These are phyloP conservation scores for Poecilia velifera DNA, from an alignment of 2,797 vertebrate species.

Conservation along the genomic window DNA sequence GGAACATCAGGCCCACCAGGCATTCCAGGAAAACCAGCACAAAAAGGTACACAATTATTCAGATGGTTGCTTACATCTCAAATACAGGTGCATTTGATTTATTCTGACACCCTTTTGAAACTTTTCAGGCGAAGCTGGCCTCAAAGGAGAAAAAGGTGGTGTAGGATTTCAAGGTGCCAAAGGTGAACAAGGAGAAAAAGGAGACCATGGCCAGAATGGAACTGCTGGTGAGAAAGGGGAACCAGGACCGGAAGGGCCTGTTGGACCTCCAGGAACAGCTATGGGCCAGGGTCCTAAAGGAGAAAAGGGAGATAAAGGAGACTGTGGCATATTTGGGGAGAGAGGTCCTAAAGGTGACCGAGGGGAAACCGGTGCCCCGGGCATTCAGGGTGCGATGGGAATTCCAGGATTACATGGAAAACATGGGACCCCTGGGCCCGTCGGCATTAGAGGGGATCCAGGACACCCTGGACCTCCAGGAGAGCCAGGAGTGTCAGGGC, in stretches of 20 bases:
- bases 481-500: constrained; percentile 82
- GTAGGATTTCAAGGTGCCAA: constrained; percentile 83
- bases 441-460: constrained; percentile 84
- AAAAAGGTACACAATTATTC: constrained; percentile 81
- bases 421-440: constrained; percentile 82
- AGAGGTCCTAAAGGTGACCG: constrained; percentile 86
- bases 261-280: constrained; percentile 78
- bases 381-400: constrained; percentile 88
- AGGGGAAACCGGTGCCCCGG: constrained; percentile 85
- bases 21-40: constrained; percentile 88
- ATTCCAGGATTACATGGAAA: constrained; percentile 83
- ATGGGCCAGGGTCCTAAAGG: constrained; percentile 88
- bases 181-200: constrained; percentile 88
- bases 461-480: constrained; percentile 89
- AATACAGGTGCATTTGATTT: background rate
- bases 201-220: constrained; percentile 87
- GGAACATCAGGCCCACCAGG: constrained; percentile 85
- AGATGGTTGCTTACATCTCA: background rate
- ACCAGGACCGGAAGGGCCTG: constrained; percentile 81
- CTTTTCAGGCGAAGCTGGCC: constrained; percentile 86
- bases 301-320: constrained; percentile 88
- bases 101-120: constrained; percentile 25
- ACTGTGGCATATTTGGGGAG: constrained; percentile 84
- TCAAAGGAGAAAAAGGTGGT: constrained; percentile 89
- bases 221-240: constrained; percentile 91